phyloP scores from a whole-genome alignment of 2,888 invertebrate genomes.

The Poecilus cupreus region DNA sequence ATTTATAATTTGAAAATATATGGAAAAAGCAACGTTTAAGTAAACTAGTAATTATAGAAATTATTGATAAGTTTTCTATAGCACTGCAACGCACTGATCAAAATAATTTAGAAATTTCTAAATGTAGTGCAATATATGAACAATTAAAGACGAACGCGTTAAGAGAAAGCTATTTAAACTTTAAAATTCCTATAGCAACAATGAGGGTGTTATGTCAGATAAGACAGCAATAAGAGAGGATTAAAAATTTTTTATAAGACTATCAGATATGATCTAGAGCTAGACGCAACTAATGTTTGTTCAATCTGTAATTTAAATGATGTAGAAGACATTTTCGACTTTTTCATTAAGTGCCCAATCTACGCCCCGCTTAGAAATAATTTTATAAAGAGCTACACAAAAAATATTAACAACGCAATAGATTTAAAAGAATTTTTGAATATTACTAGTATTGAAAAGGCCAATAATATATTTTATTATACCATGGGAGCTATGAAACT shows the following conservation, averaged over 20 bases:
- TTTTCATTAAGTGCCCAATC: no score
- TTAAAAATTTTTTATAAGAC: not conserved
- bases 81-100: not conserved
- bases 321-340: no score
- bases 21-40: not conserved
- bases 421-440: no score
- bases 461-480: no score
- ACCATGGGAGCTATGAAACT: no score
- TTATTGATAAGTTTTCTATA: not conserved
- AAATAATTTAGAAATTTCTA: no score
- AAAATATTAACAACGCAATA: no score
- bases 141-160: not conserved
- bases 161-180: not conserved
- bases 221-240: not conserved
- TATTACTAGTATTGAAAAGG: no score
- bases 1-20: not conserved
- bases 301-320: not conserved
- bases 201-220: not conserved
- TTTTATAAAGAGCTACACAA: no score
- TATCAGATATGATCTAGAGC: not conserved
- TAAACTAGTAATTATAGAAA: not conserved
- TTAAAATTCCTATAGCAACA: not conserved
- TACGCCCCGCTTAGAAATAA: no score
- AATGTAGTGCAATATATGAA: not conserved
- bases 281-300: not conserved